phyloP scores from a whole-genome alignment of 2,888 invertebrate species.

The Drosophila koepferae region DNA sequence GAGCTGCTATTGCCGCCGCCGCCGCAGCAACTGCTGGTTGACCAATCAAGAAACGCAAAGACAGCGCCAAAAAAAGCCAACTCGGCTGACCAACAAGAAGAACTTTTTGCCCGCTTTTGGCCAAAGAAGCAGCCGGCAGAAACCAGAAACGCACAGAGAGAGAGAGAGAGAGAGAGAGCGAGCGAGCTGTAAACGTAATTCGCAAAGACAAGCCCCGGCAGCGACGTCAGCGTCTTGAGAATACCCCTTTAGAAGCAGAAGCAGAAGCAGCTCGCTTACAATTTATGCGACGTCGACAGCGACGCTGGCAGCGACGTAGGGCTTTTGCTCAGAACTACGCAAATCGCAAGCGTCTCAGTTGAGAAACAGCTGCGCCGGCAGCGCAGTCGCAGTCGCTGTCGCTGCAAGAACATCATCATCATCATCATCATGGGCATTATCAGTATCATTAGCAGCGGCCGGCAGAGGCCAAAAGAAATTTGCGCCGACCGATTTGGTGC shows the following conservation, averaged over 20 bases:
- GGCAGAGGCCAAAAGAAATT: slow-evolving; percentile 67
- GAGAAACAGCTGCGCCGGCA: slow-evolving; percentile 27
- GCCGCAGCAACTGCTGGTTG: slow-evolving; percentile 19
- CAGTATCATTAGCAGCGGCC: slow-evolving; percentile 37
- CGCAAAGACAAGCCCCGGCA: slow-evolving; percentile 57
- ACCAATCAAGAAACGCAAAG: slow-evolving; percentile 64
- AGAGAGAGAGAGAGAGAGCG: too few relatives aligned
- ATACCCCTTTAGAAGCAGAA: slow-evolving; percentile 44
- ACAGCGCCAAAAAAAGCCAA: slow-evolving; percentile 61
- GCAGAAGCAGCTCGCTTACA: slow-evolving; percentile 55
- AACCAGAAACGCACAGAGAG: slow-evolving; percentile 55
- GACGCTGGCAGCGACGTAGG: slow-evolving; percentile 41
- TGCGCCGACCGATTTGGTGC: slow-evolving; percentile 44
- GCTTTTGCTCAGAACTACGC: slow-evolving; percentile 54
- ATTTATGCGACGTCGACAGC: slow-evolving; percentile 46
- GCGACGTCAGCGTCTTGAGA: slow-evolving; percentile 58
- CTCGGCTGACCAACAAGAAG: slow-evolving; percentile 48
- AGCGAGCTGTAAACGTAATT: slow-evolving; percentile 42
- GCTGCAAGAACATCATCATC: slow-evolving; percentile 60
- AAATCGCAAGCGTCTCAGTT: slow-evolving; percentile 36
- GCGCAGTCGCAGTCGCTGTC: slow-evolving; percentile 51
- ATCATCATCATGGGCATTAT: slow-evolving; percentile 39
- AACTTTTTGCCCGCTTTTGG: slow-evolving; percentile 59
- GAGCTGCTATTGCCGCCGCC: slow-evolving; percentile 10
- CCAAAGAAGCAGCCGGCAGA: slow-evolving; percentile 59